These are phyloP conservation scores for Thereuonema tuberculata DNA, from an alignment of 1,140 invertebrate genomes.

Conservation along the genomic window DNA sequence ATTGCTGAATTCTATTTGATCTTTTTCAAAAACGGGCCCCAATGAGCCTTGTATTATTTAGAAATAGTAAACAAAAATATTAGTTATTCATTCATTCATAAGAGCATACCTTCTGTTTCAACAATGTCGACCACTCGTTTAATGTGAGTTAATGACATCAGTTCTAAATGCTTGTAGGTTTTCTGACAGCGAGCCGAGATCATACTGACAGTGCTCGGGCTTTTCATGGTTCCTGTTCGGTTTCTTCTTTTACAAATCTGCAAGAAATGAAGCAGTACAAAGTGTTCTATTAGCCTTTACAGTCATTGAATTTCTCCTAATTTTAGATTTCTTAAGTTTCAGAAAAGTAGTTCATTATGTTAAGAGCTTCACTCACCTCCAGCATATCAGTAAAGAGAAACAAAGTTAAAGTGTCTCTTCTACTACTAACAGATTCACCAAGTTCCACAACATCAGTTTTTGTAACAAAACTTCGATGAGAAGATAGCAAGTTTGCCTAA, in stretches of 20 bases:
- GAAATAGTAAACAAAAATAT: too few relatives aligned
- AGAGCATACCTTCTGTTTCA: slow-evolving; percentile 65
- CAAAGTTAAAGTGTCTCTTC: slow-evolving; percentile 71
- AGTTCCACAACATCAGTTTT: slow-evolving; percentile 80
- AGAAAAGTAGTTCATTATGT: too few relatives aligned
- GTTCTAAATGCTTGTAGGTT: slow-evolving; percentile 77
- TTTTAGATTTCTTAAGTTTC: too few relatives aligned
- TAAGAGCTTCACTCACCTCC: too few relatives aligned
- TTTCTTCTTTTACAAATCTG: slow-evolving; percentile 63
- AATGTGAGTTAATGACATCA: slow-evolving; percentile 72
- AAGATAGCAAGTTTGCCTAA: slow-evolving; percentile 72
- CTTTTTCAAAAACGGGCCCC: too few relatives aligned
- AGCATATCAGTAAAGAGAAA: slow-evolving; percentile 89
- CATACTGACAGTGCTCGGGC: too few relatives aligned
- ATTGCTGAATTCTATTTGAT: too few relatives aligned
- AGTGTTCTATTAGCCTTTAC: too few relatives aligned
- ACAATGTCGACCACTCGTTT: slow-evolving; percentile 79
- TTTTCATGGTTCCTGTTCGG: slow-evolving; percentile 52
- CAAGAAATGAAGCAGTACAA: slow-evolving; percentile 18
- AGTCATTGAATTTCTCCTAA: too few relatives aligned
- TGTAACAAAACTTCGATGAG: slow-evolving; percentile 72
- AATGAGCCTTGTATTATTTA: too few relatives aligned
- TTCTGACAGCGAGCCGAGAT: too few relatives aligned
- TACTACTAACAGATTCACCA: slow-evolving; percentile 65
- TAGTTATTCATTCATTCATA: too few relatives aligned